Evolutionary conservation across 2,113 vertebrate genomes (phyloP).

Genomic region (Lynx canadensis): DNA sequence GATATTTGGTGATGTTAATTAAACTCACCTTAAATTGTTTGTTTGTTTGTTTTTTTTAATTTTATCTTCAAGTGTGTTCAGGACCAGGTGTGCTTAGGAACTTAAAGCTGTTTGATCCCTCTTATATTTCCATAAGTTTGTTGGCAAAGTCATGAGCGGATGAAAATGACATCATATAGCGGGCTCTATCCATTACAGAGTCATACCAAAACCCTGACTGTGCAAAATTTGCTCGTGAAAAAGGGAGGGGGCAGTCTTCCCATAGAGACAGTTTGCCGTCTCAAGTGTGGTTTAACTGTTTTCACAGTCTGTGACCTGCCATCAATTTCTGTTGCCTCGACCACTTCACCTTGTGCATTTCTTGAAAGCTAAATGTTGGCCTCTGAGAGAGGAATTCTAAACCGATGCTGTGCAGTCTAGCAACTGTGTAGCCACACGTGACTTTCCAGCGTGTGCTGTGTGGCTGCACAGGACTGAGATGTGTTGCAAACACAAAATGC

Average conservation of each 20-base stretch:
- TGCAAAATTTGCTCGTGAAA: background rate
- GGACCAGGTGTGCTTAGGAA: background rate
- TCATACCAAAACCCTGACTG: background rate
- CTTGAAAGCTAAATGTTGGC: background rate
- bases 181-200: background rate
- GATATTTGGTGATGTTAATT: background rate
- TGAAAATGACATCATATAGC: background rate
- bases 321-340: background rate
- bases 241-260: background rate
- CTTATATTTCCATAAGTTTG: background rate
- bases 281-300: background rate
- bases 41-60: too few species aligned
- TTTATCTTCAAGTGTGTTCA: background rate
- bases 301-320: background rate
- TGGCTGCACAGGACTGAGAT: background rate
- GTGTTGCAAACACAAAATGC: background rate
- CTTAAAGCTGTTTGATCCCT: background rate
- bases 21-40: background rate
- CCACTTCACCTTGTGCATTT: background rate
- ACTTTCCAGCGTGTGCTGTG: rapidly evolving
- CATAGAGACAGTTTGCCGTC: background rate
- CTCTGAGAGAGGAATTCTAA: background rate
- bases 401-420: rapidly evolving
- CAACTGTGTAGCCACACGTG: background rate
- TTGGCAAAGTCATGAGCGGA: background rate